A percentile compares a stretch with the other conserved stretches of the same genome.
phyloP scores from a whole-genome alignment of 2,797 vertebrate genomes.

The Gymnoscopelus microlampas region DNA sequence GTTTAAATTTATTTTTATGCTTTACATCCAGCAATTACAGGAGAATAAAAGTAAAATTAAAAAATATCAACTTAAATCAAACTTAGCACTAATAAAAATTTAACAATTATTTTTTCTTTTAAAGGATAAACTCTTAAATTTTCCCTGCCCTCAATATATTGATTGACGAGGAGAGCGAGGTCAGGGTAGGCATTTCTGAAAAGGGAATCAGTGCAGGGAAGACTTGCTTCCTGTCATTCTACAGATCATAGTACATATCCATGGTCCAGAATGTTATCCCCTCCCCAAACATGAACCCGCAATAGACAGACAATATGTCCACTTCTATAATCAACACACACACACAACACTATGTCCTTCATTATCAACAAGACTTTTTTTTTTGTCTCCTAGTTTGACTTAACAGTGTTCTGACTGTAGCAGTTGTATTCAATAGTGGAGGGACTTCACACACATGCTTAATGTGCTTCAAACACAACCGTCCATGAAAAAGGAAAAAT shows the following conservation, averaged over 20 bases:
- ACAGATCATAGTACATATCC: conserved; percentile 16
- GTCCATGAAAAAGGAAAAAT: conserved; percentile 40
- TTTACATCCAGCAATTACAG: conserved; percentile 84
- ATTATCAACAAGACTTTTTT: neutral
- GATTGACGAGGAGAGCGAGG: conserved; percentile 42
- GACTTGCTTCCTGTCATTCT: conserved; percentile 32
- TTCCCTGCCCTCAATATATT: conserved; percentile 56
- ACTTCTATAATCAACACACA: conserved; percentile 19
- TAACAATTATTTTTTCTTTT: conserved; percentile 62
- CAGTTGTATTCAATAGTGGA: conserved; percentile 20
- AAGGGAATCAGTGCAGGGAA: conserved; percentile 39
- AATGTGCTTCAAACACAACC: conserved; percentile 32
- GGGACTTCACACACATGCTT: conserved; percentile 25
- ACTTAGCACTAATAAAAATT: conserved; percentile 79
- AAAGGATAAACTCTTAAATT: conserved; percentile 58
- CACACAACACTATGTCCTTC: conserved; percentile 12
- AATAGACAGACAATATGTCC: conserved; percentile 32
- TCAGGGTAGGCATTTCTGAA: conserved; percentile 31
- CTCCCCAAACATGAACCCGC: conserved; percentile 4
- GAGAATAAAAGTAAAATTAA: conserved; percentile 58
- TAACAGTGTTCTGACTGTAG: conserved; percentile 28
- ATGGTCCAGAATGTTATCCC: conserved; percentile 5
- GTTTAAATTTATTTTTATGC: conserved; percentile 75
- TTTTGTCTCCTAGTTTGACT: conserved; percentile 28
- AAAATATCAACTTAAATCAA: conserved; percentile 71